A percentile compares a stretch with the other conserved stretches of the same genome.
Conservation (phyloP, 2,113 vertebrate genomes). For the Amphiprion percula region DNA sequence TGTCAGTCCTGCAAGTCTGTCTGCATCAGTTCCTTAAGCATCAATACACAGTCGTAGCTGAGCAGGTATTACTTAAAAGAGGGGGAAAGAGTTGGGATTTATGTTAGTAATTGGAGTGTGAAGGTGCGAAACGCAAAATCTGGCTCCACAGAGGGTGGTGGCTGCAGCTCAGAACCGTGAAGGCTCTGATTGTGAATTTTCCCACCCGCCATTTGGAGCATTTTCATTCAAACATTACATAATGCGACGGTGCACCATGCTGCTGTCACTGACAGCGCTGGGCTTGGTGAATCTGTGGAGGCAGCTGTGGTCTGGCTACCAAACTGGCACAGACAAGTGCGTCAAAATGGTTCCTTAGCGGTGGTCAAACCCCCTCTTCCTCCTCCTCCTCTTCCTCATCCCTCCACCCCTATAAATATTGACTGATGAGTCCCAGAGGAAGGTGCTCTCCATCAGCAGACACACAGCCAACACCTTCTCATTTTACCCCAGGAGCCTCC, state of each 20-base stretch:
- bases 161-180: conserved; percentile 1
- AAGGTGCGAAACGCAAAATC: background rate
- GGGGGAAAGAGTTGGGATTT: background rate
- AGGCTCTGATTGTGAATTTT: background rate
- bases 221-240: conserved; percentile 43
- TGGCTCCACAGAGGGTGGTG: conserved; percentile 19
- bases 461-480: background rate
- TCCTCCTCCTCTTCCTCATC: background rate
- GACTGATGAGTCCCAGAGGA: conserved; percentile 1
- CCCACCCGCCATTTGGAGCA: conserved; percentile 30
- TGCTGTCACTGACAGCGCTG: conserved; percentile 13
- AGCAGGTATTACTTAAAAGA: background rate
- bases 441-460: background rate
- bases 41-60: background rate
- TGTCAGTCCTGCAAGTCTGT: conserved; percentile 14
- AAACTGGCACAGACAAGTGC: conserved; percentile 55
- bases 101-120: background rate
- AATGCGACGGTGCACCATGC: background rate
- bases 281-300: conserved; percentile 16
- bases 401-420: conserved; percentile 5
- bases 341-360: conserved; percentile 72
- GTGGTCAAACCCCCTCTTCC: background rate
- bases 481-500: background rate
- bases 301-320: conserved; percentile 30
- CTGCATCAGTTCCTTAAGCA: conserved; percentile 19